Evolutionary conservation across 2,888 invertebrate genomes (phyloP).

Genomic region (Andrena chrysosceles): DNA sequence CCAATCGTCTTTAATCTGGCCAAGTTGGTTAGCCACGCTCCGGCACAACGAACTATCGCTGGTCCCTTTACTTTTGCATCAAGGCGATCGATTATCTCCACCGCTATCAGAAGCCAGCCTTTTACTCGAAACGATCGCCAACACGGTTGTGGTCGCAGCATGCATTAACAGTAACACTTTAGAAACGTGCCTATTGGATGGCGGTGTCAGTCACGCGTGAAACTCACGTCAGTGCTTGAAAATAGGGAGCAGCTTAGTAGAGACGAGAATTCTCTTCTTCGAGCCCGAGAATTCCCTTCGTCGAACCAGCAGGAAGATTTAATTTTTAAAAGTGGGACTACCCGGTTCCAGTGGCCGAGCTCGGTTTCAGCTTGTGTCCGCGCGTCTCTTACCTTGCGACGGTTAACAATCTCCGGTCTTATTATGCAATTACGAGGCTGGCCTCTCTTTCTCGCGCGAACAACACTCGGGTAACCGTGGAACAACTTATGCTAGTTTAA

Average conservation of each 20-base stretch:
- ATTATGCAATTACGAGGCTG: slow-evolving; percentile 39
- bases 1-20: slow-evolving; percentile 4
- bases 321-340: no score
- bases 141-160: neutral
- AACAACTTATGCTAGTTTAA: slow-evolving; percentile 59
- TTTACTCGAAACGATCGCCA: slow-evolving; percentile 4
- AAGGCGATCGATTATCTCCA: neutral
- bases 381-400: slow-evolving; percentile 14
- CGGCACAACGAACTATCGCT: neutral
- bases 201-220: no score
- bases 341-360: no score
- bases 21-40: neutral
- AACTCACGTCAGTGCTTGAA: no score
- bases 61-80: slow-evolving; percentile 7
- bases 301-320: no score
- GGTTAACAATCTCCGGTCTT: slow-evolving; percentile 37
- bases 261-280: no score
- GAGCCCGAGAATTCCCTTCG: no score
- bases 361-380: neutral
- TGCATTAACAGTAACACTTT: neutral
- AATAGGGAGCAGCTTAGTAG: no score
- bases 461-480: slow-evolving; percentile 31
- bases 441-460: slow-evolving; percentile 23
- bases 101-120: slow-evolving; percentile 4
- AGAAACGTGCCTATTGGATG: neutral